Evolutionary conservation across 2,113 vertebrate species (phyloP), one percentile per base, ranked within the genome.

Genomic region (Macquaria australasica): DNA sequence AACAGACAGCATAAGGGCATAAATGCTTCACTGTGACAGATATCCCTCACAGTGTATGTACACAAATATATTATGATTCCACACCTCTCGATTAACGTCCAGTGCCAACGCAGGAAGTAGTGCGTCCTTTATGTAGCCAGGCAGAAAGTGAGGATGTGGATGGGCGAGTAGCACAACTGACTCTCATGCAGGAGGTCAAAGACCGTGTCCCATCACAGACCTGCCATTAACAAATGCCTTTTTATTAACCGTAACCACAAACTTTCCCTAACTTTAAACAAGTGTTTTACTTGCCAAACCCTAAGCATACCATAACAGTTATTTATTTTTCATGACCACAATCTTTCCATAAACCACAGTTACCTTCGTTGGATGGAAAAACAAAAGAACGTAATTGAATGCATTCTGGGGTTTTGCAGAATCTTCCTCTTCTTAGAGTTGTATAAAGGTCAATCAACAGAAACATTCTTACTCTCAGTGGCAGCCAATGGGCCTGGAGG

Each of bases 181-280:
- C 9, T 60, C 45, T 59, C 39, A 45, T 39, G 31, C 58, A 73
- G 69, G 69, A 64, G 79, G 69, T 64, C 34, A 72, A 34, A 53
- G 31, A 4, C 41, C 0, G 14, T 50, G 55, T 69, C 55, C 12
- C 28, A 48, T 70, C 43, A 39, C 41, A 60, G 67, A 50, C 6
- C 21, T 28, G 45, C 56, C 21, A 28, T 72, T 25, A 39, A 62
- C 34, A 5, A 31, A 34, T 63, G 31, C 21, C 23, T 50, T 51
- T 71, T 37, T 58, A 59, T 53, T 16, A 48, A 55, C 18, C 14
- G 1, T 23, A 45, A 66, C 51, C 60, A 55, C 60, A 45, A 55
- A 55, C 45, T n/a, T 14, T 41, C 23, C 14, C 39, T 16, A 71
- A 71, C 34, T 41, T 58, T 73, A 41, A 56, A 72, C 68, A 34